phyloP scores from a whole-genome alignment of 2,888 invertebrate genomes.

The Pedicia rivosa region DNA sequence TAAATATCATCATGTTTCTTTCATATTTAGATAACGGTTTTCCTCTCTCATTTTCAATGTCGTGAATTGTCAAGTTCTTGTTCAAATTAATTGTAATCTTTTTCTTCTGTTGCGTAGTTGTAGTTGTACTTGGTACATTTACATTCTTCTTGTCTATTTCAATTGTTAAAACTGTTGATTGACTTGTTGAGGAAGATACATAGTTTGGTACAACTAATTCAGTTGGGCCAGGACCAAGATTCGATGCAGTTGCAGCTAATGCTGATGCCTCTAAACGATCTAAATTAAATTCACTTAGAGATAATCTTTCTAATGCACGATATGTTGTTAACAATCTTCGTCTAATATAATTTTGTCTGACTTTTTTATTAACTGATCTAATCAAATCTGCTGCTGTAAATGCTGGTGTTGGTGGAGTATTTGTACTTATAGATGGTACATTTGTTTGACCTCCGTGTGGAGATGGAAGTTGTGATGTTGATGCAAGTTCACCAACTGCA shows the following conservation, averaged over 20 bases:
- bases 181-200: conserved; percentile 16
- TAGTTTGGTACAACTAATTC: conserved; percentile 18
- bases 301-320: conserved; percentile 61
- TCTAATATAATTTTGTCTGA: conserved; percentile 66
- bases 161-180: no score
- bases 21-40: conserved; percentile 78
- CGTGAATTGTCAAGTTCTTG: conserved; percentile 50
- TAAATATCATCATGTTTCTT: conserved; percentile 90
- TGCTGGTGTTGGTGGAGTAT: conserved; percentile 25
- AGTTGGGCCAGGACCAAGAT: conserved; percentile 12
- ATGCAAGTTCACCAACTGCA: conserved; percentile 58
- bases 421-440: conserved; percentile 18
- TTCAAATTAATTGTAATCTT: conserved; percentile 13
- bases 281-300: conserved; percentile 72
- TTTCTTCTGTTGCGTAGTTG: conserved; percentile 10
- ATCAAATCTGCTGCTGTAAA: conserved; percentile 52
- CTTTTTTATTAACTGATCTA: conserved; percentile 66
- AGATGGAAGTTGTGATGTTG: conserved; percentile 67
- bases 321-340: conserved; percentile 64
- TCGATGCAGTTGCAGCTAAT: conserved; percentile 31
- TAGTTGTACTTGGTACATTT: conserved; percentile 21
- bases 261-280: conserved; percentile 52
- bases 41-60: conserved; percentile 66
- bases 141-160: conserved; percentile 12
- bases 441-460: conserved; percentile 48